phyloP scores from a whole-genome alignment of 2,113 vertebrate species.

The Noturus placidus region DNA sequence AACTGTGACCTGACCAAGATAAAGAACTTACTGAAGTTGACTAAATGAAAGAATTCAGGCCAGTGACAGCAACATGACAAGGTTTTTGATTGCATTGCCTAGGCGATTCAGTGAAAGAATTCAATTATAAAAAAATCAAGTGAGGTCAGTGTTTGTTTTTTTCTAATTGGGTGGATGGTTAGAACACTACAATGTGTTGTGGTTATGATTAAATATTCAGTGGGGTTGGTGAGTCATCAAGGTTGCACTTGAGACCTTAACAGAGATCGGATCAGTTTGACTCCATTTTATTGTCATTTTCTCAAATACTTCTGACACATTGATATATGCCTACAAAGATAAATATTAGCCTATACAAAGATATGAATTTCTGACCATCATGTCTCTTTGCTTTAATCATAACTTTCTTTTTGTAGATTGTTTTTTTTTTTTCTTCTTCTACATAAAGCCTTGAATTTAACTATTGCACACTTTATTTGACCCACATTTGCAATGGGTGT shows the following conservation, averaged over 20 bases:
- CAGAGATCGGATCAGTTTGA: not conserved
- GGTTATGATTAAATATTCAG: not conserved
- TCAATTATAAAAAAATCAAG: not conserved
- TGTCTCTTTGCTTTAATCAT: constrained; percentile 5
- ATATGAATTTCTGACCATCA: not conserved
- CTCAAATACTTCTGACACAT: not conserved
- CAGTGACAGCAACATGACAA: not conserved
- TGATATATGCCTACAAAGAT: not conserved
- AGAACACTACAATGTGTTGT: not conserved
- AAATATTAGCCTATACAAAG: not conserved
- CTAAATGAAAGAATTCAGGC: too few species aligned
- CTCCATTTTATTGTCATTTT: not conserved
- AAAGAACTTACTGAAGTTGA: not conserved
- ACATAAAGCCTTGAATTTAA: not conserved
- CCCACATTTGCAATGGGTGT: constrained; percentile 36
- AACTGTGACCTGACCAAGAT: not conserved
- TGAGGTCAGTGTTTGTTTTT: not conserved
- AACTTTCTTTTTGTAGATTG: not conserved
- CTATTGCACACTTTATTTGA: constrained; percentile 25
- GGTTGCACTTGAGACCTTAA: constrained; percentile 3
- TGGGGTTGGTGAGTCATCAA: not conserved
- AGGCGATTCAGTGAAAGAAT: not conserved
- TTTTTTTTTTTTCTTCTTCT: constrained; percentile 10
- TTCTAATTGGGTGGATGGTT: not conserved
- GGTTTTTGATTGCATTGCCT: not conserved